Base-by-base conservation (phyloP, 2,888 invertebrate genomes). In the Mallateleia sp. region DNA sequence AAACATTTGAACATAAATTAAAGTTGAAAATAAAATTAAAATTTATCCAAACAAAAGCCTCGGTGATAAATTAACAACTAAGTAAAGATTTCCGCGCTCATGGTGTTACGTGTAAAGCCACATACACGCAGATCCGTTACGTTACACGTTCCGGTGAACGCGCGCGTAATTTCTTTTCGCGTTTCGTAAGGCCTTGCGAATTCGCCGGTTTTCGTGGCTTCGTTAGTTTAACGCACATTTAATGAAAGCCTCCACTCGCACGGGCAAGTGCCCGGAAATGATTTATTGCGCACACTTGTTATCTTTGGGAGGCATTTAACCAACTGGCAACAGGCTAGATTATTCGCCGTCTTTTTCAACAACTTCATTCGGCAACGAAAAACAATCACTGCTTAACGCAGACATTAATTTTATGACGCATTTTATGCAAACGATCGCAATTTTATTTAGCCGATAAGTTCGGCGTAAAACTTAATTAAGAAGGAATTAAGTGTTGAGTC, bases 81-180 rank as follows among this genome's bases (percentile, higher is more conserved):
- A 78, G 58, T 42, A 60, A 69, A 78, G 24, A 28, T 69, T 69
- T 60, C 56, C 34, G 22, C 25, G n/a, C 50, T 66, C 58, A 14
- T 20, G n/a, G 47, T 25, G 47, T 58, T 62, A 69, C 52, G 67
- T 60, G 42, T 54, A 56, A 8, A 54, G n/a, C 20, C 47, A 78
- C 60, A 56, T 75, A 78, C 71, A 80, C 52, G 71, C 64, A 34
- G 18, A 69, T 87, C 66, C 77, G 77, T 87, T 87, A 74, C 84
- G 77, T 77, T 83, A 74, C 75, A 80, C 52, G 87, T 87, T 87
- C 81, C 87, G 54, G 67, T 80, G 80, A 80, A 42, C 38, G 77
- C 47, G 64, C 56, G 34, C 67, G 71, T 84, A 84, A 84, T 87
- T 87, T 84, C 72, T 38, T 79, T 84, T 78, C 52, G 38, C 66